phyloP scores from a whole-genome alignment of 2,113 vertebrate genomes.

The Okapia johnstoni region DNA sequence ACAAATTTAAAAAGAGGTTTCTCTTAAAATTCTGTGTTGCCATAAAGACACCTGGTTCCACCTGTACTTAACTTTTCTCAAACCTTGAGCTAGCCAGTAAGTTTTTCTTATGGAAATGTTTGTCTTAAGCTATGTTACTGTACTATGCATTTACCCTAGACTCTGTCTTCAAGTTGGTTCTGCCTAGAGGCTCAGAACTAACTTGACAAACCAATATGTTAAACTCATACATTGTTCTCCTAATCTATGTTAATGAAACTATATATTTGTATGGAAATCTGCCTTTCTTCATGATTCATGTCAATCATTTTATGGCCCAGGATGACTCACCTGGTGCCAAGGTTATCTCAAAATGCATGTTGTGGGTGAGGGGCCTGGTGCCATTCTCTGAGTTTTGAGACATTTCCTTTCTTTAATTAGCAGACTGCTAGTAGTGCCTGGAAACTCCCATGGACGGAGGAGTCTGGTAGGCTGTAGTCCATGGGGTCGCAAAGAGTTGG shows the following conservation, averaged over 20 bases:
- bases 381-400: not conserved
- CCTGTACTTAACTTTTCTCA: not conserved
- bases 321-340: not conserved
- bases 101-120: not conserved
- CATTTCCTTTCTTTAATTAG: not conserved
- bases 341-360: not conserved
- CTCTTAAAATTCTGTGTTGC: not conserved
- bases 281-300: not conserved
- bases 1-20: not conserved
- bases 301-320: not conserved
- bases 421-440: not conserved
- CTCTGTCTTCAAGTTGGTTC: not conserved
- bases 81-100: not conserved
- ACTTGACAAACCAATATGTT: not conserved
- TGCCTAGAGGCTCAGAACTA: not conserved
- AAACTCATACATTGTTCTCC: not conserved
- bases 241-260: not conserved
- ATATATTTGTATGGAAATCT: not conserved
- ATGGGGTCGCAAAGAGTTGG: no score
- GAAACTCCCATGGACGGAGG: no score
- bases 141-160: not conserved
- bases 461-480: no score
- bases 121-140: not conserved
- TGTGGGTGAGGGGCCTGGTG: not conserved
- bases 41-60: not conserved